Percentiles rank a stretch among this genome's conserved stretches.
phyloP scores from a whole-genome alignment of 1,140 invertebrate species.

The Drosophila azteca region DNA sequence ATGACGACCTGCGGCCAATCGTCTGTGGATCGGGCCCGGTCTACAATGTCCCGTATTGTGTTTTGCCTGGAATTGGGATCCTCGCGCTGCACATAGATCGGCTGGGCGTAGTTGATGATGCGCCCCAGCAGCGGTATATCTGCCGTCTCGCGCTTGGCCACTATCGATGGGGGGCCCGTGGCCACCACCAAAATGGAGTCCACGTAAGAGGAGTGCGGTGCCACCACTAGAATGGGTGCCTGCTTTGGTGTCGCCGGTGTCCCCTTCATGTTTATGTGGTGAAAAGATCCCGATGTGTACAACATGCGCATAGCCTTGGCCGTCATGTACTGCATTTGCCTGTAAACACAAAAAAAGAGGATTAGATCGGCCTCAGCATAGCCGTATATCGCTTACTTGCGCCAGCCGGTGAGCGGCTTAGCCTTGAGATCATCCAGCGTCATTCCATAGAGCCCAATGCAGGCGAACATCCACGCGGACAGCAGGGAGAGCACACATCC shows the following conservation, averaged over 20 bases:
- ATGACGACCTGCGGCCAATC: constrained; percentile 98
- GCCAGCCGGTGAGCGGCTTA: constrained; percentile 91
- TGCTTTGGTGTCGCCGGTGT: constrained; percentile 87
- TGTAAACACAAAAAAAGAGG: constrained; percentile 7
- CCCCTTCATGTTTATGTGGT: constrained; percentile 89
- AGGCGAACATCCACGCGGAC: constrained; percentile 92
- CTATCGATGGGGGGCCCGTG: constrained; percentile 92
- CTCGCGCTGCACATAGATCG: constrained; percentile 96
- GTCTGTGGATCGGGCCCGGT: constrained; percentile 91
- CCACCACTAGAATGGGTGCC: constrained; percentile 93
- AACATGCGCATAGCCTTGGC: constrained; percentile 87
- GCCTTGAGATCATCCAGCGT: constrained; percentile 89
- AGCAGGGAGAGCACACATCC: constrained; percentile 90
- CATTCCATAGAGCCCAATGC: constrained; percentile 90
- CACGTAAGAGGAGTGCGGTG: constrained; percentile 96
- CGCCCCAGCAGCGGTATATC: constrained; percentile 94
- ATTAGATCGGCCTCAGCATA: neutral
- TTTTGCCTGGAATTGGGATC: constrained; percentile 95
- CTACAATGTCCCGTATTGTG: constrained; percentile 95
- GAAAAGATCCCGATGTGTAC: constrained; percentile 92
- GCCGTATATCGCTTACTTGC: constrained; percentile 87
- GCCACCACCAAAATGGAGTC: constrained; percentile 93
- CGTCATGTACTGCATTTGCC: constrained; percentile 64
- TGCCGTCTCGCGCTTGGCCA: constrained; percentile 92
- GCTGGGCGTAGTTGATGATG: constrained; percentile 97